Percentiles rank a stretch among this genome's conserved stretches.
phyloP scores from a whole-genome alignment of 35 echinoderm and acorn worm species.

The Apostichopus californicus region DNA sequence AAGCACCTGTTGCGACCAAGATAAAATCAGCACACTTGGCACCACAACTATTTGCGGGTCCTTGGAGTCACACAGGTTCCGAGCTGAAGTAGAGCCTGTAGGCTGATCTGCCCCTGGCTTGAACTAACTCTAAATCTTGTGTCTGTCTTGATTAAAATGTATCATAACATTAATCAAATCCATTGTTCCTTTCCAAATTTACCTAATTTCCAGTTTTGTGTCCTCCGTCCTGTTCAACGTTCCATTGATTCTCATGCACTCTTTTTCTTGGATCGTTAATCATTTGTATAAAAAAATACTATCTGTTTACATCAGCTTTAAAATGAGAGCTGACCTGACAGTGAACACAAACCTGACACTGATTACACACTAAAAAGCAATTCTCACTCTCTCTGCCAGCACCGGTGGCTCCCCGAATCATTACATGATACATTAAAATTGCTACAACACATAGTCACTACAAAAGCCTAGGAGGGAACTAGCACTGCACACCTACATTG shows the following conservation, averaged over 20 bases:
- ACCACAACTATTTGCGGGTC: no score
- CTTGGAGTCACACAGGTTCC: no score
- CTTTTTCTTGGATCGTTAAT: not conserved
- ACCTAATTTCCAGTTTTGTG: not conserved
- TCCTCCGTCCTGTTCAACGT: not conserved
- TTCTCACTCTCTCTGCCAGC: not conserved
- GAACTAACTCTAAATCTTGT: not conserved
- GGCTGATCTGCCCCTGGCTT: no score
- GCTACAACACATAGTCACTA: conserved; percentile 21
- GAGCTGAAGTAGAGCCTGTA: no score
- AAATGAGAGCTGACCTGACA: not conserved
- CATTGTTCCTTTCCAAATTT: not conserved
- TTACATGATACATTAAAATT: conserved; percentile 6
- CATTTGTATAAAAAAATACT: not conserved
- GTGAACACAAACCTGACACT: conserved; percentile 1
- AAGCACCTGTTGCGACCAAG: no score
- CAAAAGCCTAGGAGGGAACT: not conserved
- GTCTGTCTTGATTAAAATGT: not conserved
- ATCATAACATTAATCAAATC: not conserved
- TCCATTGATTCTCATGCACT: not conserved
- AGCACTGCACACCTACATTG: conserved; percentile 20
- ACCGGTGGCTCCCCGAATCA: not conserved
- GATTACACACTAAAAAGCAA: conserved; percentile 15
- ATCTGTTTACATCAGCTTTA: not conserved
- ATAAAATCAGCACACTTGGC: no score